Evolutionary conservation across 2,113 vertebrate species (phyloP), one percentile per base, ranked within the genome.

Genomic region (Mesitornis unicolor): DNA sequence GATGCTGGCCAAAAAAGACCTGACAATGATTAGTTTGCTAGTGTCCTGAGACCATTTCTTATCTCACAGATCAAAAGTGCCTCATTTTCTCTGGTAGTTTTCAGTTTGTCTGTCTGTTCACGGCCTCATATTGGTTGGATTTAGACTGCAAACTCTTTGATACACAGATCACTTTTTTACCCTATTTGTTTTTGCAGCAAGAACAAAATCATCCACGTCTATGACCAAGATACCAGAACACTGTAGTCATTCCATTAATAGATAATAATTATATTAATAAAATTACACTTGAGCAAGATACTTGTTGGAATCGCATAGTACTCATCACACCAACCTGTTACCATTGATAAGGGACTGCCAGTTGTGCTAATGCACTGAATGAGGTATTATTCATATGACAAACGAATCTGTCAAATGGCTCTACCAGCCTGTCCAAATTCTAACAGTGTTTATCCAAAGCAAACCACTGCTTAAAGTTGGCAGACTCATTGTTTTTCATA

Each of bases 401-500:
- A 94, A 95, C 35, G 9, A 91, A 93, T 73, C 64, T 89, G 89
- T 69, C 95, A 95, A 35, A 75, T 31, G 43, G 33, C 60, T 92
- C 86, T 61, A 69, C 85, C 50, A 84, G 65, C 42, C 87, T 78
- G 84, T 77, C 84, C 70, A 81, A 87, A 94, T 89, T 93, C 91
- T 73, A 95, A 87, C 67, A 94, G 79, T 87, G 69, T 89, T 97
- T 93, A 92, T 92, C 76, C 95, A 94, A 89, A 91, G 71, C 74
- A 86, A 90, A 89, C 57, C 57, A 81, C 47, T 69, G 51, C 42
- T 59, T 63, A 64, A 71, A 63, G 63, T 42, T 93, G 93, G 94
- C 92, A 96, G 93, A 69, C 13, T 74, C 43, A 28, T 94, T 91
- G 93, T 95, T 94, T 95, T 90, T 87, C 81, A 89, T 81, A 89